Evolutionary conservation across 2,113 vertebrate species (phyloP).

Genomic region (Hippolais icterina): DNA sequence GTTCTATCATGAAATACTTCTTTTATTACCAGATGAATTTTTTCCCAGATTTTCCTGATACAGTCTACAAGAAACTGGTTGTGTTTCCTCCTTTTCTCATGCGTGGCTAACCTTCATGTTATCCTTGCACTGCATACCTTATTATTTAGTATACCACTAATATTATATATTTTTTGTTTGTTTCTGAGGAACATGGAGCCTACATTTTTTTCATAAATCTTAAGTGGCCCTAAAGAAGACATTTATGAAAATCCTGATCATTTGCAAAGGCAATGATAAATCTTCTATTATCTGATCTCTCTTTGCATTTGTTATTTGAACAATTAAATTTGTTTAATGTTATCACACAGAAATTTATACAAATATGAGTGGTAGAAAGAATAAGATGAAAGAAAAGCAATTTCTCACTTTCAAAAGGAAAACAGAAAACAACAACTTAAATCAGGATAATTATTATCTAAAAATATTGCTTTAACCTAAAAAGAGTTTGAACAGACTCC

Average conservation of each 20-base stretch:
- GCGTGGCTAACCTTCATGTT: neutral
- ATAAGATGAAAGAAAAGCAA: neutral
- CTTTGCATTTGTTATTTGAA: neutral
- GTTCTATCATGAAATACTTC: neutral
- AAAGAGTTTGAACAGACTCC: neutral
- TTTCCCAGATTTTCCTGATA: neutral
- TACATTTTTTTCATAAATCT: neutral
- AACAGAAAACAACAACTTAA: neutral
- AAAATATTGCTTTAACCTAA: neutral
- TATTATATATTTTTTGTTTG: neutral
- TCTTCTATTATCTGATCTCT: neutral
- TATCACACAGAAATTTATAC: neutral
- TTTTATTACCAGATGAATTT: neutral
- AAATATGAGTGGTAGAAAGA: neutral
- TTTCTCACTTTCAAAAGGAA: neutral
- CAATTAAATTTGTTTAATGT: neutral
- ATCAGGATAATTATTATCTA: neutral
- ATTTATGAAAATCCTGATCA: neutral
- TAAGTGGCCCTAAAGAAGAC: neutral
- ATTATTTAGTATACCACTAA: rapidly evolving
- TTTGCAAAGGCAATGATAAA: neutral
- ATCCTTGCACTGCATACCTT: neutral
- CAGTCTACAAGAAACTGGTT: neutral
- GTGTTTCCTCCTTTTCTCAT: neutral
- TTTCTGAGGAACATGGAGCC: neutral